Percentiles rank a stretch among this genome's conserved stretches.
Conservation (phyloP, 2,113 vertebrate genomes). For the Rissa tridactyla region DNA sequence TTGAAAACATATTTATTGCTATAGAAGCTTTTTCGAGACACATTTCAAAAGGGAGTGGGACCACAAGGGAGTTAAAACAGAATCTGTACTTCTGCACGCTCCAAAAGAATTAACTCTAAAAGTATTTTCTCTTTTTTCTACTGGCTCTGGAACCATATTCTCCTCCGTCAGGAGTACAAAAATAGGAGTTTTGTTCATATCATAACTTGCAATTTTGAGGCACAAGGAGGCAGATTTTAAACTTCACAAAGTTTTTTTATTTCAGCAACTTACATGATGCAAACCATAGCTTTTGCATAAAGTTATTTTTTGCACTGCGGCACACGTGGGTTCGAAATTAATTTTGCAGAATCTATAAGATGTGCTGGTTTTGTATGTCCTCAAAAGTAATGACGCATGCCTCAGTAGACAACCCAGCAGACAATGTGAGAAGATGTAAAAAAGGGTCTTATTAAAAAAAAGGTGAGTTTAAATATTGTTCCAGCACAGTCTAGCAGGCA, state of each 20-base stretch:
- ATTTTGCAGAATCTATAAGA: neutral
- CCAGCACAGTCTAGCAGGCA: neutral
- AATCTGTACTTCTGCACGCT: neutral
- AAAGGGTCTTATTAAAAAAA: neutral
- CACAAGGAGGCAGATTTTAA: neutral
- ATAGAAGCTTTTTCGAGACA: neutral
- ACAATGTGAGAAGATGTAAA: neutral
- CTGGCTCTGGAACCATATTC: neutral
- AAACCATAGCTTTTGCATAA: neutral
- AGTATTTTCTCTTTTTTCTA: neutral
- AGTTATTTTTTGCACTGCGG: neutral
- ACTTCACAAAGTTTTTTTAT: neutral
- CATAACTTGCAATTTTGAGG: neutral
- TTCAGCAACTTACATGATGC: neutral
- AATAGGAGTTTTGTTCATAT: neutral
- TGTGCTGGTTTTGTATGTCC: neutral
- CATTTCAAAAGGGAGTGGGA: neutral
- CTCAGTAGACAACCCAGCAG: neutral
- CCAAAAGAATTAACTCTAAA: neutral
- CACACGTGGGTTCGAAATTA: neutral
- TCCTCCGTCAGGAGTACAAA: neutral
- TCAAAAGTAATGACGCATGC: neutral
- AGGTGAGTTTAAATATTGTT: neutral
- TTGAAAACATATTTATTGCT: neutral
- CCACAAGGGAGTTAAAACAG: neutral